These are phyloP conservation scores for Ptilodon capucinus DNA, from an alignment of 2,888 invertebrate species.

Conservation along the genomic window DNA sequence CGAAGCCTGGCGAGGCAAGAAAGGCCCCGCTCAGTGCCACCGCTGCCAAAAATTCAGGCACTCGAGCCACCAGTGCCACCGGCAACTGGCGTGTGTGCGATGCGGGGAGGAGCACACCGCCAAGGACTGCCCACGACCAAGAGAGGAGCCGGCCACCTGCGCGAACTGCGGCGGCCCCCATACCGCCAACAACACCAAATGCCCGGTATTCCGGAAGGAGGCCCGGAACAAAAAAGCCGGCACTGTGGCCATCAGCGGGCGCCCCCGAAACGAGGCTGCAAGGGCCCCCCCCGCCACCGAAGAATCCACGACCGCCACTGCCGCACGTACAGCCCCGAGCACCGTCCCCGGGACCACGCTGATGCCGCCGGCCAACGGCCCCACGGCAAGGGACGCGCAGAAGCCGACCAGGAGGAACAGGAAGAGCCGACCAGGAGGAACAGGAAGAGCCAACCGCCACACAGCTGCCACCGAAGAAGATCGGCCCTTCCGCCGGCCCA, in stretches of 20 bases:
- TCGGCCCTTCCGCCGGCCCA: too few species aligned
- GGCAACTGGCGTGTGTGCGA: constrained; percentile 6
- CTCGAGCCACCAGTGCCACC: constrained; percentile 8
- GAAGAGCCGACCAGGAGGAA: too few species aligned
- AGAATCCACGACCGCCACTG: too few species aligned
- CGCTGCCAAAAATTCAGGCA: constrained; percentile 19
- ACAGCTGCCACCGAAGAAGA: too few species aligned
- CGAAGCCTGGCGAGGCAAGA: constrained; percentile 14
- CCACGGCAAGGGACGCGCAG: not conserved
- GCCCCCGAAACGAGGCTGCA: not conserved
- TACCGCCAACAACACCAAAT: constrained; percentile 9
- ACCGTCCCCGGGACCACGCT: too few species aligned
- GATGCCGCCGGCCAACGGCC: constrained; percentile 5
- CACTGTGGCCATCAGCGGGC: not conserved
- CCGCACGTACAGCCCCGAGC: not conserved
- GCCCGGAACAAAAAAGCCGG: constrained; percentile 4
- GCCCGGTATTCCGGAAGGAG: not conserved
- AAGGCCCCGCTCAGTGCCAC: constrained; percentile 17
- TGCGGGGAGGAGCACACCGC: constrained; percentile 10
- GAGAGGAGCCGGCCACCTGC: constrained; percentile 9
- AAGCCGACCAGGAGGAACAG: not conserved
- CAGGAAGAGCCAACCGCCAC: too few species aligned
- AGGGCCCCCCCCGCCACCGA: not conserved
- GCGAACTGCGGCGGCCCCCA: constrained; percentile 13
- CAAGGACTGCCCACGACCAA: constrained; percentile 5